phyloP scores from a whole-genome alignment of 2,797 vertebrate genomes.

The Aselliscus stoliczkanus region DNA sequence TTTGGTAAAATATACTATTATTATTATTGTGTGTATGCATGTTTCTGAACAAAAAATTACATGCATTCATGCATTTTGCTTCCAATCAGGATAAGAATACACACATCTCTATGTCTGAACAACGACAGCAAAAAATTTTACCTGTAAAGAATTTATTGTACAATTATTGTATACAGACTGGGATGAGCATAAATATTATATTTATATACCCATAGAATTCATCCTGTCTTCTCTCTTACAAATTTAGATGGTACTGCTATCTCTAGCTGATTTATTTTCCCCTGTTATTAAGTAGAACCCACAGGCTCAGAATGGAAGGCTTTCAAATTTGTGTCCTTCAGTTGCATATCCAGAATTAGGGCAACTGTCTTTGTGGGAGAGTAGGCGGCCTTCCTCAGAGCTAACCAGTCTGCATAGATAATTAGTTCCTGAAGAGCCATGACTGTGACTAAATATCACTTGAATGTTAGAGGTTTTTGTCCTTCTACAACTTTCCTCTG shows the following conservation, averaged over 20 bases:
- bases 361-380: not conserved
- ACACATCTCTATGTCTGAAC: not conserved
- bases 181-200: not conserved
- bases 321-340: not conserved
- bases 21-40: not conserved
- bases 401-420: not conserved
- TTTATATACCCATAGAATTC: not conserved
- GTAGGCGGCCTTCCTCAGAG: not conserved
- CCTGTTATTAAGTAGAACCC: not conserved
- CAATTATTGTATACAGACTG: not conserved
- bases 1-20: not conserved
- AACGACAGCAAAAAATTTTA: not conserved
- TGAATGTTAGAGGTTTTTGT: not conserved
- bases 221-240: not conserved
- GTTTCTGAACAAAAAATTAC: not conserved
- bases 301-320: not conserved
- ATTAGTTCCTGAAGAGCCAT: not conserved
- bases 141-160: not conserved
- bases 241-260: not conserved
- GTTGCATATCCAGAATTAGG: not conserved
- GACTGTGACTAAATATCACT: not conserved
- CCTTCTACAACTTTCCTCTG: not conserved
- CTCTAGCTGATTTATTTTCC: not conserved
- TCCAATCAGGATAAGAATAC: not conserved
- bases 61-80: not conserved